Percentiles rank a stretch among this genome's conserved stretches.
These are phyloP conservation scores for Agonopterix heracliana DNA, from an alignment of 2,888 invertebrate species.

Conservation along the genomic window DNA sequence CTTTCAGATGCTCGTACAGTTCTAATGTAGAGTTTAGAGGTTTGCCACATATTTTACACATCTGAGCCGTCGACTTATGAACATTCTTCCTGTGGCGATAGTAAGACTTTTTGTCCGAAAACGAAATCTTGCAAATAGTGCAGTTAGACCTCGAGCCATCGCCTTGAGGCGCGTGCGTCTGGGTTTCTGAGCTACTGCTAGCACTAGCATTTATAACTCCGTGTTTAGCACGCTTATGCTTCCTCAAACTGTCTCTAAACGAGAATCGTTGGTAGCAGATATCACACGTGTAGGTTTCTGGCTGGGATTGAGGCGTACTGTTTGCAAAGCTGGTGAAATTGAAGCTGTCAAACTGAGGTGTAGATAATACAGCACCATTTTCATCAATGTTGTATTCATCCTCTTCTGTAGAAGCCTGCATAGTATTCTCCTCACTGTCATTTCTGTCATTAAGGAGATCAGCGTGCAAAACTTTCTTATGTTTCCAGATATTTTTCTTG, in stretches of 20 bases:
- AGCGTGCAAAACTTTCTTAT: constrained; percentile 71
- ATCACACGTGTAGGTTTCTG: constrained; percentile 54
- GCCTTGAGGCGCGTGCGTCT: constrained; percentile 27
- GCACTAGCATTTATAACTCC: constrained; percentile 54
- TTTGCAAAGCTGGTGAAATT: constrained; percentile 55
- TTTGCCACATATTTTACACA: constrained; percentile 80
- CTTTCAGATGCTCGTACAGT: constrained; percentile 77
- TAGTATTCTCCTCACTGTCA: constrained; percentile 69
- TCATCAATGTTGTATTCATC: constrained; percentile 66
- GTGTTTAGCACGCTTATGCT: constrained; percentile 71
- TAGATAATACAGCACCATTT: constrained; percentile 57
- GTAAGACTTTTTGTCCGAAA: constrained; percentile 76
- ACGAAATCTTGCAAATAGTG: constrained; percentile 77
- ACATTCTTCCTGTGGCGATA: constrained; percentile 77
- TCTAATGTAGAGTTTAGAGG: constrained; percentile 78
- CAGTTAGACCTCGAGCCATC: constrained; percentile 69
- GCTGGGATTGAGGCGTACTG: constrained; percentile 30
- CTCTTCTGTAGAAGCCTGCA: constrained; percentile 70
- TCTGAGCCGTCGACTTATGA: constrained; percentile 69
- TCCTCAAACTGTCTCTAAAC: constrained; percentile 63
- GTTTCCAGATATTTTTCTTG: constrained; percentile 74
- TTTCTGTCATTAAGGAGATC: constrained; percentile 62
- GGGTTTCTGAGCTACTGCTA: constrained; percentile 29
- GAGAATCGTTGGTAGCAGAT: constrained; percentile 67
- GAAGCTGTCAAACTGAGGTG: constrained; percentile 71